A percentile compares a stretch with the other conserved stretches of the same genome.
Evolutionary conservation across 2,113 vertebrate genomes (phyloP).

Genomic region (Gambusia affinis): DNA sequence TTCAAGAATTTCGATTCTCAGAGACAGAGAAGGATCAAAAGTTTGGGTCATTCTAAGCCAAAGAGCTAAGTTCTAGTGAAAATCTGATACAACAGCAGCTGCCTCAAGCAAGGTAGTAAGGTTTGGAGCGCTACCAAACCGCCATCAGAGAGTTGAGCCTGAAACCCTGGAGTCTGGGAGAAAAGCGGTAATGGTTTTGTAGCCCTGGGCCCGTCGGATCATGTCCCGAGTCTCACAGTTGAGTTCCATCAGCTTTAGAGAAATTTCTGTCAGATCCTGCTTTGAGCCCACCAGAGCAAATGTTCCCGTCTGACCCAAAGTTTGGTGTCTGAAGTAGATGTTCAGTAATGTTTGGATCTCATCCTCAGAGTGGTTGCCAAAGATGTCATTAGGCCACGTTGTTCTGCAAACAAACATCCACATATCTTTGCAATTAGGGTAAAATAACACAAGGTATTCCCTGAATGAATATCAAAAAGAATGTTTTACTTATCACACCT

Average conservation of each 20-base stretch:
- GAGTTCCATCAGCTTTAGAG: constrained; percentile 90
- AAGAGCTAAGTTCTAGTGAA: constrained; percentile 74
- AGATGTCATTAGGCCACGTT: constrained; percentile 95
- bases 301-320: constrained; percentile 93
- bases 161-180: constrained; percentile 91
- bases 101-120: constrained; percentile 69
- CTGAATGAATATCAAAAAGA: neutral
- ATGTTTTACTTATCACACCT: constrained; percentile 73
- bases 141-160: constrained; percentile 91
- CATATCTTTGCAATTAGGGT: neutral
- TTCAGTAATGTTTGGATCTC: constrained; percentile 95
- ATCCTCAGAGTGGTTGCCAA: constrained; percentile 90
- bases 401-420: constrained; percentile 77
- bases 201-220: constrained; percentile 89
- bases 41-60: constrained; percentile 80
- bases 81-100: constrained; percentile 81
- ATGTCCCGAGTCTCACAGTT: constrained; percentile 94
- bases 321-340: constrained; percentile 97
- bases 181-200: constrained; percentile 88
- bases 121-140: constrained; percentile 47
- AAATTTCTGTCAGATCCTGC: constrained; percentile 93
- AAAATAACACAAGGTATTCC: neutral
- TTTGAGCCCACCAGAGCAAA: constrained; percentile 95
- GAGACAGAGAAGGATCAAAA: constrained; percentile 77
- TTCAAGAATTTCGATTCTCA: constrained; percentile 72